phyloP scores from a whole-genome alignment of 2,113 vertebrate species.

The Ptilorrhoa leucosticta region DNA sequence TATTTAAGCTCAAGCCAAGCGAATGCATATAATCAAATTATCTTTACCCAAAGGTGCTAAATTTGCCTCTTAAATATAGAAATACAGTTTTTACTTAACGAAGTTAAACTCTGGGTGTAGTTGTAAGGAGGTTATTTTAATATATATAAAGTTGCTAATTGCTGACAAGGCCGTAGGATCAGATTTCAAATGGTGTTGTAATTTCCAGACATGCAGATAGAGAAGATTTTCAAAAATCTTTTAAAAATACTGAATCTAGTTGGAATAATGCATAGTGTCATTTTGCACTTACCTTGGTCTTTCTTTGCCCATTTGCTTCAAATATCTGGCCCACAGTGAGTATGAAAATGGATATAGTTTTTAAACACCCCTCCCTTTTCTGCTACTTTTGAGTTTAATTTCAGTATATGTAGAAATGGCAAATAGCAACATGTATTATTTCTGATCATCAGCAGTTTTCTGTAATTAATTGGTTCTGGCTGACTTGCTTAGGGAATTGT shows the following conservation, averaged over 20 bases:
- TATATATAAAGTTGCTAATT: not conserved
- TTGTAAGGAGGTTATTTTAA: not conserved
- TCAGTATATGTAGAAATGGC: not conserved
- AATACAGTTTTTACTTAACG: not conserved
- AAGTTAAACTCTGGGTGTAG: not conserved
- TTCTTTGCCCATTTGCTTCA: slow-evolving; percentile 5
- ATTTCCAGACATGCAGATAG: not conserved
- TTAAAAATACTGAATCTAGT: not conserved
- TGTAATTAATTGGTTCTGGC: not conserved
- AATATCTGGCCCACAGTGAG: not conserved
- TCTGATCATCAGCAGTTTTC: not conserved
- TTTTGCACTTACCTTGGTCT: not conserved
- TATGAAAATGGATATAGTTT: not conserved
- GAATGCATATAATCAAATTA: not conserved
- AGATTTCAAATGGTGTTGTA: not conserved
- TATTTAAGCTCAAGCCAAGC: not conserved
- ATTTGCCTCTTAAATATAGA: not conserved
- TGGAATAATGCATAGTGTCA: not conserved
- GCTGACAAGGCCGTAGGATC: not conserved
- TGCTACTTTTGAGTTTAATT: not conserved
- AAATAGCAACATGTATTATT: not conserved
- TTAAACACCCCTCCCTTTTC: not conserved
- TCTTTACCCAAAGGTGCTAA: not conserved
- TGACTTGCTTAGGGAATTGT: not conserved
- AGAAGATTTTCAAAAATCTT: not conserved